Conservation (phyloP, 1,140 invertebrate genomes). For the Drosophila miranda region DNA sequence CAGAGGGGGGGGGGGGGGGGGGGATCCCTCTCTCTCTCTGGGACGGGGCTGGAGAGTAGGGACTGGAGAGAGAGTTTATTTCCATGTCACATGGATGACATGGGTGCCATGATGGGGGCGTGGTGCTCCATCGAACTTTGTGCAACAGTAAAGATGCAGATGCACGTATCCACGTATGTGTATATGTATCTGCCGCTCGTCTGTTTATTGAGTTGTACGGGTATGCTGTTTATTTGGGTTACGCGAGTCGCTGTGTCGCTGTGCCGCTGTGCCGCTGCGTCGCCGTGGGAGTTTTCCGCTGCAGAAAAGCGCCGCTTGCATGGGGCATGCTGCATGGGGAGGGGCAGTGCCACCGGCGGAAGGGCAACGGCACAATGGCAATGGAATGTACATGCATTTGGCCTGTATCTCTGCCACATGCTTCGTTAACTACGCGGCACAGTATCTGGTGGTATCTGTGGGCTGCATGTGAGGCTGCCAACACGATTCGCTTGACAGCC, state of each 20-base stretch:
- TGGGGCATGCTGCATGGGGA: constrained; percentile 18
- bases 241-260: constrained; percentile 8
- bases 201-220: constrained; percentile 51
- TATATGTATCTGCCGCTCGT: constrained; percentile 8
- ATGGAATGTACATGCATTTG: constrained; percentile 29
- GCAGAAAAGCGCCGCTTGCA: constrained; percentile 26
- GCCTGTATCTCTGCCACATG: constrained; percentile 40
- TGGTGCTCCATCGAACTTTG: constrained; percentile 19
- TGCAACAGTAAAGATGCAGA: constrained; percentile 30
- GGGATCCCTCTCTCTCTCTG: background rate
- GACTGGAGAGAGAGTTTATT: constrained; percentile 47
- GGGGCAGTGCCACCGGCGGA: background rate
- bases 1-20: background rate
- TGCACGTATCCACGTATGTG: constrained; percentile 15
- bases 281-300: constrained; percentile 41
- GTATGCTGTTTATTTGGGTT: constrained; percentile 47
- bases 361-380: constrained; percentile 10
- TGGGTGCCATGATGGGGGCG: constrained; percentile 23
- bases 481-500: constrained; percentile 37
- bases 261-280: background rate
- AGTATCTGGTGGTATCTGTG: constrained; percentile 21
- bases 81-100: constrained; percentile 49
- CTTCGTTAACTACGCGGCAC: constrained; percentile 39
- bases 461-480: constrained; percentile 36
- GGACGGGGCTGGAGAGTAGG: too few species aligned